These are phyloP conservation scores for Eleginops maclovinus DNA, from an alignment of 2,113 vertebrate genomes.

Conservation along the genomic window DNA sequence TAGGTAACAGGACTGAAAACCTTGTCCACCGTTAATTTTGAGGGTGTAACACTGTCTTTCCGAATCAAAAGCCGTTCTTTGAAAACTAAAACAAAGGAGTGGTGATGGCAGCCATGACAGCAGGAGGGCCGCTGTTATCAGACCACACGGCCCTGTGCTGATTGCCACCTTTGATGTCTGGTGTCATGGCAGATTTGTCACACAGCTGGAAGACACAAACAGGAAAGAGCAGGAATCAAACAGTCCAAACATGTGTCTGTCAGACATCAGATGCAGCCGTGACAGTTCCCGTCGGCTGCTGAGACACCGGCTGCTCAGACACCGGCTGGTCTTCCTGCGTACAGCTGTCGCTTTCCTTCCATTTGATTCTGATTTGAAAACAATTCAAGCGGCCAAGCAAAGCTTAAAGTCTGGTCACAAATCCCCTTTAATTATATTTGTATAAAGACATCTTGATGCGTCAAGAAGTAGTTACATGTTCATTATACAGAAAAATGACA, in stretches of 20 bases:
- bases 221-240: slow-evolving; percentile 11
- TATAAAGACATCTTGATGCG: slow-evolving; percentile 15
- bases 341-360: neutral
- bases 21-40: neutral
- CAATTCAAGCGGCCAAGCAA: neutral
- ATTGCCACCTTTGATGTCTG: slow-evolving; percentile 24
- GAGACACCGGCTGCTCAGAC: neutral
- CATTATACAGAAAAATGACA: slow-evolving; percentile 5
- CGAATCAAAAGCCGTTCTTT: neutral
- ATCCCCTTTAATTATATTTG: slow-evolving; percentile 5
- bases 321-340: neutral
- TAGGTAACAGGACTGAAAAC: no score
- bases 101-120: slow-evolving; percentile 1
- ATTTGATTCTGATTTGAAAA: slow-evolving; percentile 13
- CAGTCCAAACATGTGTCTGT: slow-evolving; percentile 21
- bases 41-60: neutral
- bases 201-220: slow-evolving; percentile 40
- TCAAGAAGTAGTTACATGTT: neutral
- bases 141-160: neutral
- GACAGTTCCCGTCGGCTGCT: slow-evolving; percentile 7
- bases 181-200: slow-evolving; percentile 34
- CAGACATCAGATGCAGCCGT: slow-evolving; percentile 27
- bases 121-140: slow-evolving; percentile 10
- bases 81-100: slow-evolving; percentile 17
- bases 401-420: no score